These are phyloP conservation scores for Leptonema lineaticorne DNA, from an alignment of 1,140 invertebrate genomes.

Conservation along the genomic window DNA sequence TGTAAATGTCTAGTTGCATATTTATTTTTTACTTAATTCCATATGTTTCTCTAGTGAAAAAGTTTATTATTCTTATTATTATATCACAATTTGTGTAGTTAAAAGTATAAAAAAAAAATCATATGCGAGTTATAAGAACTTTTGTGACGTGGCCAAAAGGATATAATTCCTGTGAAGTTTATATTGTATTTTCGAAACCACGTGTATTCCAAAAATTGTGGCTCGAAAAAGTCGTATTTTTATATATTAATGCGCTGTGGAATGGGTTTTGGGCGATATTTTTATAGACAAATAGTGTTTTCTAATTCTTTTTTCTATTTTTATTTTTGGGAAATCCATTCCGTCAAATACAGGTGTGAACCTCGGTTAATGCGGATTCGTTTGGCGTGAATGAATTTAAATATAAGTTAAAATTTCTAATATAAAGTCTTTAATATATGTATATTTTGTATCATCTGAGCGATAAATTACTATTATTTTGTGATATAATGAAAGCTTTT, in stretches of 20 bases:
- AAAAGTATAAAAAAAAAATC: slow-evolving; percentile 5
- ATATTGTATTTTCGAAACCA: background rate
- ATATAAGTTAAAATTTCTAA: no score
- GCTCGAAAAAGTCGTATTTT: background rate
- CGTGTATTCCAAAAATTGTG: slow-evolving; percentile 10
- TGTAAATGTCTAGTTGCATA: slow-evolving; percentile 17
- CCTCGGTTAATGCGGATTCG: no score
- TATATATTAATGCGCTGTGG: background rate
- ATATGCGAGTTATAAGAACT: background rate
- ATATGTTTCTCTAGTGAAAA: slow-evolving; percentile 11
- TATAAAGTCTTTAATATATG: no score
- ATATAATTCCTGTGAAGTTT: slow-evolving; percentile 6
- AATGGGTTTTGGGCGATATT: slow-evolving; percentile 9
- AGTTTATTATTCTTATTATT: background rate
- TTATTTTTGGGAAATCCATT: slow-evolving; percentile 10
- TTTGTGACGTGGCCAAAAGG: slow-evolving; percentile 17
- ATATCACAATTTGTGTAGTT: slow-evolving; percentile 6
- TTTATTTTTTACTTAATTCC: slow-evolving; percentile 14
- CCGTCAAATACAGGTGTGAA: background rate
- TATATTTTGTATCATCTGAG: no score
- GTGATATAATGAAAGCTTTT: no score
- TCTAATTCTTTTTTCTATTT: background rate
- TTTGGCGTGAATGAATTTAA: no score
- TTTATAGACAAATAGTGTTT: background rate
- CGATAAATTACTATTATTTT: no score